Percentiles rank a stretch among this genome's conserved stretches.
These are phyloP conservation scores for Ctenopoma multispine DNA, from an alignment of 2,797 vertebrate species.

Conservation along the genomic window DNA sequence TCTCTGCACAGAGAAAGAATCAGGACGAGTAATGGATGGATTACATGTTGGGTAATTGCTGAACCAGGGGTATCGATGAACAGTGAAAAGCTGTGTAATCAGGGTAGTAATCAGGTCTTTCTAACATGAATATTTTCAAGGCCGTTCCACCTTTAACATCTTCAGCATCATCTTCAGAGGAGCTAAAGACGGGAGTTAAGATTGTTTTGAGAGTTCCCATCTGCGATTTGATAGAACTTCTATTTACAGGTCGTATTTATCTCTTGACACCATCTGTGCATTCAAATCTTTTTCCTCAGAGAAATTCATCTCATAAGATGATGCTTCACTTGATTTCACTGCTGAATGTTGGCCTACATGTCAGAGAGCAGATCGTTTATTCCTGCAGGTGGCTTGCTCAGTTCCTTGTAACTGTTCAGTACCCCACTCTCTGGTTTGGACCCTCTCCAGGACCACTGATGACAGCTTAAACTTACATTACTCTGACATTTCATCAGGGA, in stretches of 20 bases:
- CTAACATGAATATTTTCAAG: slow-evolving; percentile 49
- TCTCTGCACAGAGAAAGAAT: slow-evolving; percentile 38
- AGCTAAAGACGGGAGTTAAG: slow-evolving; percentile 18
- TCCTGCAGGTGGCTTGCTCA: slow-evolving; percentile 41
- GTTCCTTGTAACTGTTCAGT: slow-evolving; percentile 24
- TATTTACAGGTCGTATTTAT: slow-evolving; percentile 22
- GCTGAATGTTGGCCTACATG: slow-evolving; percentile 38
- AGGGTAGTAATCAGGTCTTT: slow-evolving; percentile 27
- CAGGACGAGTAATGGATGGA: slow-evolving; percentile 56
- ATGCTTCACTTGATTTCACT: slow-evolving; percentile 42
- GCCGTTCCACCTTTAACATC: slow-evolving; percentile 4
- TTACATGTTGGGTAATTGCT: slow-evolving; percentile 39
- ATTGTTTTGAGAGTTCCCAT: slow-evolving; percentile 16
- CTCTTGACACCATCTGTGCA: slow-evolving; percentile 7
- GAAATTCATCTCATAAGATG: slow-evolving; percentile 24
- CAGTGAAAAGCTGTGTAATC: slow-evolving; percentile 1
- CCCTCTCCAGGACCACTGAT: slow-evolving; percentile 41
- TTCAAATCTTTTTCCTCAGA: slow-evolving; percentile 12
- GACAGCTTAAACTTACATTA: slow-evolving; percentile 20
- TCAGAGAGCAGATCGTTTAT: slow-evolving; percentile 49
- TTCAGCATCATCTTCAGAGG: slow-evolving; percentile 20
- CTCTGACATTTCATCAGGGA: slow-evolving; percentile 18
- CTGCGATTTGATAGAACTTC: slow-evolving; percentile 24
- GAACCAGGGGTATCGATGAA: slow-evolving; percentile 41
- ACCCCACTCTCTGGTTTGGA: slow-evolving; percentile 34